phyloP scores from a whole-genome alignment of 2,797 vertebrate species.

The Brachymystax lenok region DNA sequence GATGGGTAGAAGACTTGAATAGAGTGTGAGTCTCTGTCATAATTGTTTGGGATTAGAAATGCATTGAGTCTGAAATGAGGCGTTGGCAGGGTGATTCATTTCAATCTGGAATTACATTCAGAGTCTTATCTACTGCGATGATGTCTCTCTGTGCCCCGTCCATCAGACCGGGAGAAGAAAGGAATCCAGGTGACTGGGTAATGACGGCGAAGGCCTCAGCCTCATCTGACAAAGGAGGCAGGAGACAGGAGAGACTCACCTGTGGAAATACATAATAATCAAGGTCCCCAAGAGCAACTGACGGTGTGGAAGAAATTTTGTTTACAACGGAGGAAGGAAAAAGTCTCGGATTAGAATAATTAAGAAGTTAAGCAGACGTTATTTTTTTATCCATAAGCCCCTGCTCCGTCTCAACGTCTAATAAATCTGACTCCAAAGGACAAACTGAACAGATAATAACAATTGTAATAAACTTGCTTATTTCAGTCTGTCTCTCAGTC shows the following conservation, averaged over 20 bases:
- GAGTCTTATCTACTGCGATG: slow-evolving; percentile 24
- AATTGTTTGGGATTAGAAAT: slow-evolving; percentile 49
- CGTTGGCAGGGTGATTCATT: slow-evolving; percentile 51
- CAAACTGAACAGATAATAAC: slow-evolving; percentile 42
- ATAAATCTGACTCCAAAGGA: slow-evolving; percentile 16
- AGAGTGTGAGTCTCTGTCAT: slow-evolving; percentile 35
- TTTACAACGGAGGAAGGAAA: neutral
- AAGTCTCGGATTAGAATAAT: slow-evolving; percentile 12
- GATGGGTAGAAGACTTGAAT: neutral
- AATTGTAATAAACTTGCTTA: slow-evolving; percentile 25
- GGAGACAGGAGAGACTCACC: neutral
- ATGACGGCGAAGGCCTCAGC: slow-evolving; percentile 12
- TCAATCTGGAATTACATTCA: slow-evolving; percentile 34
- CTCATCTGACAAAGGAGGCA: slow-evolving; percentile 17
- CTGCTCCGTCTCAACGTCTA: slow-evolving; percentile 8
- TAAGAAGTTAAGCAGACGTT: slow-evolving; percentile 17
- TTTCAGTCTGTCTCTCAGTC: slow-evolving; percentile 7
- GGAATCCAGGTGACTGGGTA: slow-evolving; percentile 14
- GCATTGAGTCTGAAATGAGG: slow-evolving; percentile 49
- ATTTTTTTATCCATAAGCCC: slow-evolving; percentile 2
- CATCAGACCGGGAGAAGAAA: slow-evolving; percentile 1
- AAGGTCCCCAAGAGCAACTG: slow-evolving; percentile 1
- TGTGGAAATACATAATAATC: neutral
- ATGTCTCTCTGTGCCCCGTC: slow-evolving; percentile 13
- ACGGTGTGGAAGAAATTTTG: neutral